Percentiles rank a stretch among this genome's conserved stretches.
Conservation (phyloP, 2,888 invertebrate species). For the Eucriotettix oculatus region DNA sequence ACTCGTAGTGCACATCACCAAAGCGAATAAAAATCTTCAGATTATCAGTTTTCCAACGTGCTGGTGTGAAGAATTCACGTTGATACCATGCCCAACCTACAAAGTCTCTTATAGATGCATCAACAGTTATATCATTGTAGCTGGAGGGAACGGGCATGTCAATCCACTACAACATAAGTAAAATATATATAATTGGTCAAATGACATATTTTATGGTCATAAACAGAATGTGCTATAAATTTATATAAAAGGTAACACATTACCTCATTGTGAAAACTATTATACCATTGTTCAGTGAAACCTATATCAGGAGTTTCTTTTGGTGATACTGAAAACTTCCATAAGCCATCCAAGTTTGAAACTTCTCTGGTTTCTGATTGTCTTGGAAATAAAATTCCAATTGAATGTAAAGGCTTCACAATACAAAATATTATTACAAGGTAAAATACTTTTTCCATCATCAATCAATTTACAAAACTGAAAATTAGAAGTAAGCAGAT, state of each 20-base stretch:
- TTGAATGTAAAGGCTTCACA: too few species aligned
- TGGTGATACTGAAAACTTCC: slow-evolving; percentile 16
- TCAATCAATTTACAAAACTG: too few species aligned
- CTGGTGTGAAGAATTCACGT: slow-evolving; percentile 26
- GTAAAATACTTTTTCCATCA: too few species aligned
- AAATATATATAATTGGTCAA: not conserved
- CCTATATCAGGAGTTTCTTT: slow-evolving; percentile 12
- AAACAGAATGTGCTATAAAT: not conserved
- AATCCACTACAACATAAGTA: slow-evolving; percentile 17
- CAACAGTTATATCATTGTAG: slow-evolving; percentile 38
- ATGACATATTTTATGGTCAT: not conserved
- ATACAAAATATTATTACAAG: too few species aligned
- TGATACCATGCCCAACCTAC: slow-evolving; percentile 48
- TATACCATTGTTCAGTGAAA: slow-evolving; percentile 17
- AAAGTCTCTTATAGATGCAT: slow-evolving; percentile 32
- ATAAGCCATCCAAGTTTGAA: slow-evolving; percentile 16
- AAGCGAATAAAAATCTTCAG: slow-evolving; percentile 31
- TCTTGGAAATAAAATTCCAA: slow-evolving; percentile 13
- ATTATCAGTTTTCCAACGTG: slow-evolving; percentile 22
- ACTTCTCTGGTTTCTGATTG: slow-evolving; percentile 15
- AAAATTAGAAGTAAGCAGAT: too few species aligned
- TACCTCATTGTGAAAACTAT: slow-evolving; percentile 14
- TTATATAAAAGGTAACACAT: not conserved
- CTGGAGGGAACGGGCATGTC: slow-evolving; percentile 42
- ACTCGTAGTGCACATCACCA: slow-evolving; percentile 38